Base-by-base conservation (phyloP, 2,888 invertebrate species). In the Tetragonisca angustula region DNA sequence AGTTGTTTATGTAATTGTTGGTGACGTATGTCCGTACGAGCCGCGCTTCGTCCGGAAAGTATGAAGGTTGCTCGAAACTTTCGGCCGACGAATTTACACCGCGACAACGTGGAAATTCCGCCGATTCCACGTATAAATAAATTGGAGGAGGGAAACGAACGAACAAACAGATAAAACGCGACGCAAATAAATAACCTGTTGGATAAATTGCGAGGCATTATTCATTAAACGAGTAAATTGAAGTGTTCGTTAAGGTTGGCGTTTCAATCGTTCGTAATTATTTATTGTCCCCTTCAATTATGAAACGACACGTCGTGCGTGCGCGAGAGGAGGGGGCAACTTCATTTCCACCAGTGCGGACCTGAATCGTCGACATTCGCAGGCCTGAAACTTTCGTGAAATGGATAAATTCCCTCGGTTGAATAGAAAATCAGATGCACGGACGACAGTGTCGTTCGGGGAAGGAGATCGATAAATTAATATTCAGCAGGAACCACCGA, bases 391-490 rank as follows among this genome's bases (percentile, higher is more conserved):
- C 24, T 19, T 71, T 59, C 36, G 27, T 21, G 27, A 62, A 62
- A 72, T 27, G 62, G 62, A 62, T 27, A 50, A 36, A 50, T 62
- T 50, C 21, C 21, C 9, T 43, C 27, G 49, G 21, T 27, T 17
- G 61, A 61, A 62, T 27, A 24, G 27, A 49, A 49, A 50, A 61
- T 72, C 49, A 27, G 50, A 32, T 27, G 27, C 13, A 27, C 2
- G 11, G 43, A 43, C 43, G 43, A 43, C 43, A 11, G 43, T 43
- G 43, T 43, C 43, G 43, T 11, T 43, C 9, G 50, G 50, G 19
- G 43, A 64, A 56, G 19, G 50, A 62, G 64, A 65, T 64, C 67
- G 61, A 67, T 81, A 61, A 67, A 75, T 75, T 75, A 76, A 73
- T 73, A 72, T 81, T 73, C 81, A 62, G 54, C 24, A 50, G 54